A percentile compares a stretch with the other conserved stretches of the same genome.
Conservation (phyloP, 2,888 invertebrate species). For the Drosophila paracracens region DNA sequence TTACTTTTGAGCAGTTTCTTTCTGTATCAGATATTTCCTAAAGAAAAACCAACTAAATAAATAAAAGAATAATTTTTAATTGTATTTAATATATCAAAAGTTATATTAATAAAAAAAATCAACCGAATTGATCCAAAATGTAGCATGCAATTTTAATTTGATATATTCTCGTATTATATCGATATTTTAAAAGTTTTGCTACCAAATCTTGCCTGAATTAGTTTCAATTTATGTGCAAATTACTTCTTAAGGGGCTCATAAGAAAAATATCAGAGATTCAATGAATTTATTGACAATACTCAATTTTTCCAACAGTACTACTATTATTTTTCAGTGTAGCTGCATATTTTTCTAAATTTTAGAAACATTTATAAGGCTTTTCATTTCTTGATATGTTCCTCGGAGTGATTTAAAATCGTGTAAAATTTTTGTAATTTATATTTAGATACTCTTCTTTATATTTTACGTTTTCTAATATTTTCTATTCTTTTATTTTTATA, state of each 20-base stretch:
- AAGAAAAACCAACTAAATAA: neutral
- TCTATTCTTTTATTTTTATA: neutral
- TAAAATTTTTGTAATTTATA: neutral
- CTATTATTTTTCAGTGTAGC: neutral
- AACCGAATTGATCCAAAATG: neutral
- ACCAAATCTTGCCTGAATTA: neutral
- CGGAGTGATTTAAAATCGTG: neutral
- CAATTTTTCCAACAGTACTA: neutral
- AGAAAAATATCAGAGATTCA: neutral
- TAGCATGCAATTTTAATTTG: neutral
- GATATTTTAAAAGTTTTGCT: neutral
- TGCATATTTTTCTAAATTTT: neutral
- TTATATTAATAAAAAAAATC: neutral
- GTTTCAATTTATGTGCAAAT: neutral
- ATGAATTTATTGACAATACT: neutral
- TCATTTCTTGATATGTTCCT: neutral
- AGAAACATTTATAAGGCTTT: neutral
- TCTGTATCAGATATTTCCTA: too few relatives aligned
- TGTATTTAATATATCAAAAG: too few relatives aligned
- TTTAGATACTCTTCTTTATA: too few relatives aligned
- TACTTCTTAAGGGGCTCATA: neutral
- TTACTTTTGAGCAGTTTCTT: too few relatives aligned
- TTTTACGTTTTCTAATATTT: neutral
- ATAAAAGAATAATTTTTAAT: too few relatives aligned
- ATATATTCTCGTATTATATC: rapidly evolving